Evolutionary conservation across 2,113 vertebrate species (phyloP).

Genomic region (Microcebus lehilahytsara): DNA sequence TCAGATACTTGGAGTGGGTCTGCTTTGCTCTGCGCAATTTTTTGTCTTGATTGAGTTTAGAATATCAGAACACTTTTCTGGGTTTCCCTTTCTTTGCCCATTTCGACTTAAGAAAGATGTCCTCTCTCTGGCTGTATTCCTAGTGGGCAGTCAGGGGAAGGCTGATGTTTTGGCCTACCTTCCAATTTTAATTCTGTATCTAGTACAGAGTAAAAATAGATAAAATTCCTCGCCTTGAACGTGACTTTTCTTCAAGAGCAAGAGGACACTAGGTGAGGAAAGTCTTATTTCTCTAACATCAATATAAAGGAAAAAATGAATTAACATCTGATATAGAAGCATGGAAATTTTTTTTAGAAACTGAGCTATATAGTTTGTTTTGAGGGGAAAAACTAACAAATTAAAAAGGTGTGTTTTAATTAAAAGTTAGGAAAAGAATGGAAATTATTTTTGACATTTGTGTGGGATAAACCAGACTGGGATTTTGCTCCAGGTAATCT

Average conservation of each 20-base stretch:
- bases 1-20: background rate
- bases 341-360: background rate
- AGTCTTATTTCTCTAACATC: background rate
- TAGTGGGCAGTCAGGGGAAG: background rate
- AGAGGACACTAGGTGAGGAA: background rate
- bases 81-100: background rate
- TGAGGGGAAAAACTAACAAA: background rate
- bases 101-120: background rate
- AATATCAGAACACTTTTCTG: background rate
- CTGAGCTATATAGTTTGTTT: background rate
- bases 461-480: background rate
- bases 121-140: background rate
- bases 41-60: background rate
- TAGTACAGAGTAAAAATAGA: background rate
- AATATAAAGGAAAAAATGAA: background rate
- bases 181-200: background rate
- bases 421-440: background rate
- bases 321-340: background rate
- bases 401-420: background rate
- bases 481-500: background rate
- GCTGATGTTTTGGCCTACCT: background rate
- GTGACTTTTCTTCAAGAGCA: background rate
- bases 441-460: background rate
- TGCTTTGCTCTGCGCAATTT: background rate
- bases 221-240: background rate